Base-by-base conservation (phyloP, 2,113 vertebrate species). In the Pantherophis guttatus region DNA sequence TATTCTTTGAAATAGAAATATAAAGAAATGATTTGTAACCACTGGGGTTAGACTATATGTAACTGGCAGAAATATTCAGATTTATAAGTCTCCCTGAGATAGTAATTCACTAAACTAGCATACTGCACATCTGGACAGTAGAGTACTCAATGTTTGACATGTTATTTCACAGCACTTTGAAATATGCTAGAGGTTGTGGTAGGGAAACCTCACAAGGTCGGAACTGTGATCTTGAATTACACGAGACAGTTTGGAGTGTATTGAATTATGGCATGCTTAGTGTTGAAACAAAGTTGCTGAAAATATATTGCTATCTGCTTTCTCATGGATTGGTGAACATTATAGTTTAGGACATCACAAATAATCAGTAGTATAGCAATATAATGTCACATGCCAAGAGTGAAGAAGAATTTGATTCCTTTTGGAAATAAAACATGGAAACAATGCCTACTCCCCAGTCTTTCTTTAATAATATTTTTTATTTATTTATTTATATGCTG, bases 91-190 rank as follows among this genome's bases (percentile, higher is more conserved):
- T 1, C 44, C 48, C 6, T 53, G 2, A 93, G n/a, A 70, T 33
- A 86, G 39, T 19, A 94, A 33, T 94, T 93, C 58, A 94, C 15
- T 86, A 89, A 95, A 95, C 92, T 91, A 94, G 86, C 29, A 39
- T 13, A 91, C 93, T 87, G 23, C 92, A 92, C 93, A 95, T 87
- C 48, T 4, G 93, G 93, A 95, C 93, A 92, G 21, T 62, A 3
- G 0, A 93, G 62, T 15, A 94, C 53, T 88, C 91, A 94, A 9
- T 19, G 91, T 5, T 54, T 94, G 86, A 86, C 52, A 81, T 52
- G 4, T 91, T 85, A 94, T 91, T 5, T 8, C 86, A 92, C 39
- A 94, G 90, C 53, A 94, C 89, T 93, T 89, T 90, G 9, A 90
- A 91, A 70, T 62, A 86, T 86, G n/a, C 52, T 12, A 87, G 19